Conservation (phyloP, 1,140 invertebrate species). For the Monochamus saltuarius region DNA sequence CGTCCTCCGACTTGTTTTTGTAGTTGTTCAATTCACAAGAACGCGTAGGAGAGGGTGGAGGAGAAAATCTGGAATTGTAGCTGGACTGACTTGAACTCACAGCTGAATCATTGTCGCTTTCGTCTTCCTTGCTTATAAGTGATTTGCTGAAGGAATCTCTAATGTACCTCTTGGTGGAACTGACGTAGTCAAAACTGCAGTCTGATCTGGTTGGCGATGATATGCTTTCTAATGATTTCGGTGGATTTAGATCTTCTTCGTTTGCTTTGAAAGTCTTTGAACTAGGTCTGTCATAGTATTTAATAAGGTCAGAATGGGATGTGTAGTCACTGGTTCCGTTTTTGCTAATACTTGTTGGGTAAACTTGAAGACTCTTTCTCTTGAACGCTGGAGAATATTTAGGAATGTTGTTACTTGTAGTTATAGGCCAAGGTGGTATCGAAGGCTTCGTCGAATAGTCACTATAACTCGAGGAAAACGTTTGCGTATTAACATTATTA, state of each 20-base stretch:
- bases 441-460: constrained; percentile 14
- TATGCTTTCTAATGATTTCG: constrained; percentile 63
- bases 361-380: constrained; percentile 69
- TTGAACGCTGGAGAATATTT: constrained; percentile 86
- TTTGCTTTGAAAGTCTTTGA: constrained; percentile 21
- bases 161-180: constrained; percentile 40
- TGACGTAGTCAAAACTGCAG: constrained; percentile 56
- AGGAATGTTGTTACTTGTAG: constrained; percentile 58
- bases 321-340: constrained; percentile 51
- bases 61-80: constrained; percentile 72
- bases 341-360: constrained; percentile 54
- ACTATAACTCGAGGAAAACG: not conserved
- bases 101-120: constrained; percentile 84
- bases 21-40: constrained; percentile 28
- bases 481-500: constrained; percentile 20
- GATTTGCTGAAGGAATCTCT: constrained; percentile 20
- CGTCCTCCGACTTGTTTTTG: constrained; percentile 59
- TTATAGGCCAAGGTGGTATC: constrained; percentile 56
- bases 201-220: constrained; percentile 60
- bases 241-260: constrained; percentile 45
- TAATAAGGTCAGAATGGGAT: constrained; percentile 20
- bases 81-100: constrained; percentile 74
- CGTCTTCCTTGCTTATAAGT: constrained; percentile 56
- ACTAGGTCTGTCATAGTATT: constrained; percentile 25
- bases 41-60: constrained; percentile 55